phyloP scores from a whole-genome alignment of 2,888 invertebrate genomes.

The Stenodera caucasica region DNA sequence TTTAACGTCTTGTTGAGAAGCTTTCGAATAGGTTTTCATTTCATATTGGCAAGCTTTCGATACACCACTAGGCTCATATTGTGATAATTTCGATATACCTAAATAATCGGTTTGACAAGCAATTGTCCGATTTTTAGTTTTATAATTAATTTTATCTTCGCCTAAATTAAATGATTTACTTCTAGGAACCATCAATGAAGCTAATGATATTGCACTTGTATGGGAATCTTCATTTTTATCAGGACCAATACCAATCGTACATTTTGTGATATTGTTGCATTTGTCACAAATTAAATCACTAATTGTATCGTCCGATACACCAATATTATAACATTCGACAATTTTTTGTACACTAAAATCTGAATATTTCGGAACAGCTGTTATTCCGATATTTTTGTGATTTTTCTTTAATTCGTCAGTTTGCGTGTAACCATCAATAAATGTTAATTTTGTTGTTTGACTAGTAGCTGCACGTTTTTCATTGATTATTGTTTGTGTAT shows the following conservation, averaged over 20 bases:
- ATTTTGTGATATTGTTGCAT: conserved; percentile 56
- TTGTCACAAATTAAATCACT: conserved; percentile 58
- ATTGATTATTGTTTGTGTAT: conserved; percentile 44
- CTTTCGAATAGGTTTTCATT: conserved; percentile 41
- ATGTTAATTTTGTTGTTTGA: conserved; percentile 37
- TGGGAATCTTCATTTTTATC: conserved; percentile 46
- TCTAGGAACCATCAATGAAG: conserved; percentile 56
- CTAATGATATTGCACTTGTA: conserved; percentile 55
- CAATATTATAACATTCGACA: conserved; percentile 57
- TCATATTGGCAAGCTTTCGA: conserved; percentile 48
- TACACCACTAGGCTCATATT: conserved; percentile 35
- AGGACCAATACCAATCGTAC: conserved; percentile 64
- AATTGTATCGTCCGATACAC: conserved; percentile 59
- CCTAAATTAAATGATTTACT: conserved; percentile 66
- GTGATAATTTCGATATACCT: conserved; percentile 44
- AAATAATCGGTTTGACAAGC: conserved; percentile 49
- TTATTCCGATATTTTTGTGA: conserved; percentile 47
- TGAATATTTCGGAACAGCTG: conserved; percentile 47
- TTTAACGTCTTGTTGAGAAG: conserved; percentile 46
- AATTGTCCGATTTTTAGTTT: conserved; percentile 57
- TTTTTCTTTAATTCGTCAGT: conserved; percentile 32
- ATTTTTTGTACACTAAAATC: conserved; percentile 52
- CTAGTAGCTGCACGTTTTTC: conserved; percentile 38
- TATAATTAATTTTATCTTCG: conserved; percentile 58
- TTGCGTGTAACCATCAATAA: conserved; percentile 37